These are phyloP conservation scores for Caenorhabditis elegans DNA, from an alignment of 1,140 invertebrate genomes.

Conservation along the genomic window WBcel235 BX284604.4:6621001-6621500, in stretches of 20 bases:
- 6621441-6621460: background rate
- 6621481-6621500: too few species aligned
- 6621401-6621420: background rate
- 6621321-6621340: conserved; percentile 41
- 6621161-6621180: conserved; percentile 36
- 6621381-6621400: too few species aligned
- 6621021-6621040: background rate
- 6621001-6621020: background rate
- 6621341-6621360: conserved; percentile 34
- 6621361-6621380: too few species aligned
- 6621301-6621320: conserved; percentile 36
- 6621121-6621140: conserved; percentile 39
- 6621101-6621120: conserved; percentile 43
- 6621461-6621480: too few species aligned
- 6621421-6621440: background rate
- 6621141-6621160: conserved; percentile 45
- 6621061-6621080: conserved; percentile 35
- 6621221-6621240: too few species aligned
- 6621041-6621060: conserved; percentile 15
- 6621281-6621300: background rate
- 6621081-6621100: conserved; percentile 26
- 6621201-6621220: background rate
- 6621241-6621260: too few species aligned
- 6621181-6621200: conserved; percentile 25
- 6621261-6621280: too few species aligned